Percentiles rank a stretch among this genome's conserved stretches.
Conservation (phyloP, 1,140 invertebrate species). For the Neodiprion fabricii region DNA sequence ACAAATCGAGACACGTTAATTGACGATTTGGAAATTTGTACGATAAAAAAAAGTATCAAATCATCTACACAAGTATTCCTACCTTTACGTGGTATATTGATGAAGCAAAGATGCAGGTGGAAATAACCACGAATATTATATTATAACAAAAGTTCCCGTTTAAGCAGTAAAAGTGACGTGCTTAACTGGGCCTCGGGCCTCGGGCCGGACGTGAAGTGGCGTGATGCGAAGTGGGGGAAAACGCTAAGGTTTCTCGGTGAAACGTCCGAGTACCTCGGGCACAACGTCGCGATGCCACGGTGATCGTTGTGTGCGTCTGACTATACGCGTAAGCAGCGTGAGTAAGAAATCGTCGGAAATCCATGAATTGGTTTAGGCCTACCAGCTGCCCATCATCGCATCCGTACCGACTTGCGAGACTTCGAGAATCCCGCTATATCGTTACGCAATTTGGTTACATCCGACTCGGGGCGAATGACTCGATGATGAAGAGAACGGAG, state of each 20-base stretch:
- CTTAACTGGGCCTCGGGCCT: neutral
- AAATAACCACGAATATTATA: neutral
- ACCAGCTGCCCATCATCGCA: neutral
- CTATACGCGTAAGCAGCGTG: neutral
- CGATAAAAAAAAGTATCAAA: neutral
- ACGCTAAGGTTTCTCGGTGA: neutral
- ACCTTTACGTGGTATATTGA: too few species aligned
- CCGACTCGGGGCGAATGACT: too few species aligned
- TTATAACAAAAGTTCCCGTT: neutral
- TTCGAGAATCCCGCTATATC: neutral
- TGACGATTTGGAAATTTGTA: neutral
- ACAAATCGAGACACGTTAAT: neutral
- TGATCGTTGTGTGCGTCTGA: too few species aligned
- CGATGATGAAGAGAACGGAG: too few species aligned
- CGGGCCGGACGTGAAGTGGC: neutral
- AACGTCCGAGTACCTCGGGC: too few species aligned
- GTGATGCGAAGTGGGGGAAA: neutral
- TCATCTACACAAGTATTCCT: neutral
- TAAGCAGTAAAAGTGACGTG: neutral
- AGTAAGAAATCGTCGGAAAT: neutral
- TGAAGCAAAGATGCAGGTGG: neutral
- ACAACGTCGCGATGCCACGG: too few species aligned
- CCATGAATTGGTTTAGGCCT: neutral
- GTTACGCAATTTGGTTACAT: too few species aligned
- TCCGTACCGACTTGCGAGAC: neutral